Conservation (phyloP, 2,113 vertebrate species). For the Murina feae region DNA sequence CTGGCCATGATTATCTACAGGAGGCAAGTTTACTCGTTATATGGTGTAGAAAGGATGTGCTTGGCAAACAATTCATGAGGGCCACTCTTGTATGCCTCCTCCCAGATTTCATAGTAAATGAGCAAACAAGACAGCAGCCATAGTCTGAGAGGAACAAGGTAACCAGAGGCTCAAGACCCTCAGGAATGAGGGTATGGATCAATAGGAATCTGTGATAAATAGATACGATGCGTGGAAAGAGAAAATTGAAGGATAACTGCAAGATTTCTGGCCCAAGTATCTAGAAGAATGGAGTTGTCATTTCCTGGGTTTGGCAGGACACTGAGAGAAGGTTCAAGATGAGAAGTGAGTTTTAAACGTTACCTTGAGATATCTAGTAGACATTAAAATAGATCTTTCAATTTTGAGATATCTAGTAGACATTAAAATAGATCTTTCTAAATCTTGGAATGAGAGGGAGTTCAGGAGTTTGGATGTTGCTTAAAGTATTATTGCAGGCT, state of each 20-base stretch:
- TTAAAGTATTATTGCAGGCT: not conserved
- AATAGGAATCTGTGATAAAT: not conserved
- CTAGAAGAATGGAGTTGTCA: not conserved
- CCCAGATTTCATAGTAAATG: not conserved
- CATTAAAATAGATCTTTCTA: not conserved
- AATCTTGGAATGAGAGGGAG: not conserved
- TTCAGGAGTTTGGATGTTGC: not conserved
- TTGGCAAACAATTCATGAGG: not conserved
- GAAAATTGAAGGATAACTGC: not conserved
- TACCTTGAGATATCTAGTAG: not conserved
- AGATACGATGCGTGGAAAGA: not conserved
- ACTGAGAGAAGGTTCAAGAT: not conserved
- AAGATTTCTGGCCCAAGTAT: not conserved
- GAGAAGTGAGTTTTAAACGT: not conserved
- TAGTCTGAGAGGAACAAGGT: not conserved
- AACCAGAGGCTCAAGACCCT: not conserved
- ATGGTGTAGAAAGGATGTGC: not conserved
- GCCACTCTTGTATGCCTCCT: not conserved
- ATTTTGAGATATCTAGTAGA: no score
- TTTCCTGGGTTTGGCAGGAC: not conserved
- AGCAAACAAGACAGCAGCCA: not conserved
- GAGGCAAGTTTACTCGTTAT: not conserved
- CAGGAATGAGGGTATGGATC: not conserved
- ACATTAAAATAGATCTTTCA: not conserved
- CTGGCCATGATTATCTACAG: not conserved